Evolutionary conservation across 2,113 vertebrate species (phyloP), one percentile per base, ranked within the genome.

Genomic region (Seriola dumerili): DNA sequence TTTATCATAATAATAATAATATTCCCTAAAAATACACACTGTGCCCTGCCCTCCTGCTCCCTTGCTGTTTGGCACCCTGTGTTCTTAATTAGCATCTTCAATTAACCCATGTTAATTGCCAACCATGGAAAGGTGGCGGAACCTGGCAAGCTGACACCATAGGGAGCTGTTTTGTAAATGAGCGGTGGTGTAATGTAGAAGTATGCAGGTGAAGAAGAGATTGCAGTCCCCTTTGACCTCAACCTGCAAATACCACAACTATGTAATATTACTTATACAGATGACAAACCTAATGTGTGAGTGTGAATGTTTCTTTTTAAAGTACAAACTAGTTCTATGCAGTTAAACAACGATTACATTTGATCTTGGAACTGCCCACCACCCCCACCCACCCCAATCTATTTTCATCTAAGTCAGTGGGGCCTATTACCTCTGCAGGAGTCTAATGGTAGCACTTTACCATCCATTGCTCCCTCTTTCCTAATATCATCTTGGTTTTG

Each of bases 61-160:
- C 93, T 91, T 81, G 95, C 88, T 92, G 94, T 92, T 88, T 88
- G 91, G 91, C 93, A 87, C 90, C 89, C 91, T 84, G 80, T 85
- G 92, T 93, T 94, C 85, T 75, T 91, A 94, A 95, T 95, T 95
- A 95, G 93, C 92, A 92, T 89, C 87, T 94, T 92, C 94, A 94
- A 95, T 95, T 95, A 96, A 94, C 95, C 94, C 91, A 85, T 81
- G 89, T 93, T 91, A 94, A 95, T 93, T 89, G 89, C 72, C 69
- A 86, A 64, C 80, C 62, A 63, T 44, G 44, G 72, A 92, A 88
- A 92, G 91, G 86, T 90, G 88, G 68, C 84, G 63, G 76, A 88
- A 89, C 90, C 81, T 89, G 80, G 88, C 83, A 85, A 61, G 88
- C 71, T 59, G 50, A 44, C 61, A 67, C 91, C 86, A 88, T 75